Evolutionary conservation across 2,888 invertebrate species (phyloP).

Genomic region (Acanthoscelides obtectus): DNA sequence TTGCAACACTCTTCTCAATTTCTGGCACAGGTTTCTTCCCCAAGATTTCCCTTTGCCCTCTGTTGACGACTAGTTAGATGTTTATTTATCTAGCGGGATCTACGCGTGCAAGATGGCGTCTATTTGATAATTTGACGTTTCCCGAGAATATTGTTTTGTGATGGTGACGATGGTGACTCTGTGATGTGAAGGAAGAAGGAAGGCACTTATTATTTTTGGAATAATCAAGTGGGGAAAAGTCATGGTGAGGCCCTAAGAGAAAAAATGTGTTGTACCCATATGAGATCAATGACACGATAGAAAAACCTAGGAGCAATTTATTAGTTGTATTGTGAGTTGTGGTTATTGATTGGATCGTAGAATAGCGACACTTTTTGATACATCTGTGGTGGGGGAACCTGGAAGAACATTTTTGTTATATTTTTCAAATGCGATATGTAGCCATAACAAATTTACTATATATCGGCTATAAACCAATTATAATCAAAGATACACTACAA

Average conservation of each 20-base stretch:
- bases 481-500: slow-evolving; percentile 13
- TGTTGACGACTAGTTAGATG: too few species aligned
- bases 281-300: not conserved
- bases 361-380: slow-evolving; percentile 23
- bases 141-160: not conserved
- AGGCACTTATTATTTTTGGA: not conserved
- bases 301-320: not conserved
- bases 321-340: slow-evolving; percentile 15
- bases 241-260: not conserved
- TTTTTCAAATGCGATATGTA: slow-evolving; percentile 8
- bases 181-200: too few species aligned
- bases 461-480: slow-evolving; percentile 9
- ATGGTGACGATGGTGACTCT: too few species aligned
- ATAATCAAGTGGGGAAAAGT: not conserved
- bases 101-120: not conserved
- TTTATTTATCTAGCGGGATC: too few species aligned
- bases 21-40: too few species aligned
- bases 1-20: too few species aligned
- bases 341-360: slow-evolving; percentile 33
- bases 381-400: slow-evolving; percentile 26
- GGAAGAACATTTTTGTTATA: slow-evolving; percentile 17
- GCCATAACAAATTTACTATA: slow-evolving; percentile 3
- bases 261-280: not conserved
- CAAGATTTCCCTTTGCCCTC: too few species aligned
- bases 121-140: not conserved